These are phyloP conservation scores for Colletes collaris DNA, from an alignment of 2,888 invertebrate species.

Conservation along the genomic window DNA sequence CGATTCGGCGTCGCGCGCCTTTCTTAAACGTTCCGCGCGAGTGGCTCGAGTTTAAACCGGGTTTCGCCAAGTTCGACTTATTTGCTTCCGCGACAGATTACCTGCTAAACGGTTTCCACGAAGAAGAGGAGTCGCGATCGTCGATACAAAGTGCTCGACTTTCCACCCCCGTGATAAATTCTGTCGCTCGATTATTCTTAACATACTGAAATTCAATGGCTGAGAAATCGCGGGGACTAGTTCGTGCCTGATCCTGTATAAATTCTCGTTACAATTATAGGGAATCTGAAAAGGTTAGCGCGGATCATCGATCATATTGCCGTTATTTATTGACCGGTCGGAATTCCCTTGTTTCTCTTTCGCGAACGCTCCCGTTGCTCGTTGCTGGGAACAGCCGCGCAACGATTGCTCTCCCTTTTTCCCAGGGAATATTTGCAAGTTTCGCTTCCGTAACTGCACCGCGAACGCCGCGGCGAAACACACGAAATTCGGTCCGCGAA, in stretches of 20 bases:
- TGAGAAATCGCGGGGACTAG: no score
- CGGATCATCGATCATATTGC: no score
- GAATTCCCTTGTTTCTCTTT: neutral
- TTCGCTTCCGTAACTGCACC: slow-evolving; percentile 1
- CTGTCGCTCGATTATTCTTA: no score
- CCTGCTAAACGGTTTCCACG: slow-evolving; percentile 50
- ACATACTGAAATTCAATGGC: no score
- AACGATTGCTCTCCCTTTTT: neutral
- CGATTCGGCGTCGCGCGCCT: slow-evolving; percentile 35
- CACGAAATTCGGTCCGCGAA: slow-evolving; percentile 33
- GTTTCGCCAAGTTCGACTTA: slow-evolving; percentile 55
- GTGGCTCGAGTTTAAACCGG: slow-evolving; percentile 46
- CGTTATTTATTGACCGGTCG: no score
- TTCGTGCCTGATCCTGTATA: no score
- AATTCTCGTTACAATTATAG: no score
- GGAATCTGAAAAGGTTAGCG: no score
- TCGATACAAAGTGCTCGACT: slow-evolving; percentile 20
- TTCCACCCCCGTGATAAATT: no score
- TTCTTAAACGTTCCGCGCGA: slow-evolving; percentile 51
- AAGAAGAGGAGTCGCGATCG: slow-evolving; percentile 26
- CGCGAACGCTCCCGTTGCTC: neutral
- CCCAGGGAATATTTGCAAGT: neutral
- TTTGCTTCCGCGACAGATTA: slow-evolving; percentile 52
- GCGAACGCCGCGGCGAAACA: neutral
- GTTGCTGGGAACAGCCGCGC: neutral